These are phyloP conservation scores for Hanleya hanleyi DNA, from an alignment of 2,888 invertebrate genomes.

Conservation along the genomic window DNA sequence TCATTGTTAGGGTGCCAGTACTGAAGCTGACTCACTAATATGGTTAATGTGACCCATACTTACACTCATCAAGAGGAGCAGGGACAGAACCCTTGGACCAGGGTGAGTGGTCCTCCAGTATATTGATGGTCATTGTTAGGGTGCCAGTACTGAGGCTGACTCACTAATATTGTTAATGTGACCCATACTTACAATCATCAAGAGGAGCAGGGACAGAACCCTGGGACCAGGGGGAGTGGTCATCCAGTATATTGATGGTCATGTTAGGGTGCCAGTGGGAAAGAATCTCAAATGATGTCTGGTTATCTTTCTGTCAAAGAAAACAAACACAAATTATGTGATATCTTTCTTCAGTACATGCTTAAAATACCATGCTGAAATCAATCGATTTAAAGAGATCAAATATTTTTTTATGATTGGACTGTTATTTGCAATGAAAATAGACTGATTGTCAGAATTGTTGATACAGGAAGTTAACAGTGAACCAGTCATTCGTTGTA, in stretches of 20 bases:
- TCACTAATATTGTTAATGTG: too few species aligned
- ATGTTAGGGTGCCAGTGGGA: conserved; percentile 96
- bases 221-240: conserved; percentile 95
- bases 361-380: too few species aligned
- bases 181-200: conserved; percentile 88
- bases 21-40: too few species aligned
- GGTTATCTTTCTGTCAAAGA: conserved; percentile 54
- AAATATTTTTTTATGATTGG: too few species aligned
- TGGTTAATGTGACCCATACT: too few species aligned
- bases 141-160: too few species aligned
- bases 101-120: conserved; percentile 95
- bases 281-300: conserved; percentile 83
- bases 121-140: conserved; percentile 92
- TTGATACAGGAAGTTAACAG: too few species aligned
- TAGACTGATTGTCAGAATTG: too few species aligned
- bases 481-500: too few species aligned
- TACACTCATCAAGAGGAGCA: conserved; percentile 91
- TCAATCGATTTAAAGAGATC: too few species aligned
- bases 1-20: conserved; percentile 84
- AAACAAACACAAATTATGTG: conserved; percentile 13
- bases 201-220: conserved; percentile 93
- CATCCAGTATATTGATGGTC: conserved; percentile 94
- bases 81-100: conserved; percentile 95
- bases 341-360: too few species aligned
- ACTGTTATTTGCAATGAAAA: too few species aligned